These are phyloP conservation scores for Lophotis ruficrista DNA, from an alignment of 2,113 vertebrate genomes.

Conservation along the genomic window DNA sequence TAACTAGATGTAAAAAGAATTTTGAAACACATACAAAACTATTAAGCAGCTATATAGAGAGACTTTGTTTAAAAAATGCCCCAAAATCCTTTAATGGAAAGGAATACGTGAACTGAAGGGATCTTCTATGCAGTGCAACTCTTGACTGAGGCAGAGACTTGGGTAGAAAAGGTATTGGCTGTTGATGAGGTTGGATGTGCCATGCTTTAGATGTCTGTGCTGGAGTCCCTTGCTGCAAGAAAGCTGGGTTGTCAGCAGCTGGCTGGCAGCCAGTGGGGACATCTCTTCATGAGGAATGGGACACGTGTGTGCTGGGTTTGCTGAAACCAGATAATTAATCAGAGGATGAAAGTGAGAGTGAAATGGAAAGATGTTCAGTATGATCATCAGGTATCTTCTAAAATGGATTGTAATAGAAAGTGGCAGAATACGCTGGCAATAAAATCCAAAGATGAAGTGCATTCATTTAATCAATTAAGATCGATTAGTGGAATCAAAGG, in stretches of 20 bases:
- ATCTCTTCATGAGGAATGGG: not conserved
- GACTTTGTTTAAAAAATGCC: not conserved
- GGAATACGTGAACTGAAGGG: rapidly evolving
- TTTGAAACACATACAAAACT: not conserved
- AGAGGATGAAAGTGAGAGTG: not conserved
- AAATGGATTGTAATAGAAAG: not conserved
- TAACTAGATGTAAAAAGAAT: not conserved
- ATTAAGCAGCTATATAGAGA: not conserved
- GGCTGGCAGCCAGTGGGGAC: not conserved
- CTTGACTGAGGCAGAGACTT: rapidly evolving
- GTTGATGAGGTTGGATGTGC: not conserved
- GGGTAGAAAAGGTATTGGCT: not conserved
- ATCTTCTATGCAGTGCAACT: not conserved
- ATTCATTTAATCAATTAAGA: slow-evolving; percentile 35
- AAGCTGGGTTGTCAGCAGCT: not conserved
- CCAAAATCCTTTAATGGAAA: not conserved
- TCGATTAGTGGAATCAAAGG: not conserved
- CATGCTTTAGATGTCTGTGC: not conserved
- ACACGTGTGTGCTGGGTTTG: rapidly evolving
- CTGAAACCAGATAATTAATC: not conserved
- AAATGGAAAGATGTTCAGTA: not conserved
- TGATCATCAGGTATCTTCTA: not conserved
- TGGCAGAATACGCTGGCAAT: slow-evolving; percentile 10
- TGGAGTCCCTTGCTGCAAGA: not conserved
- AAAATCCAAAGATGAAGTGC: not conserved